Percentiles rank a stretch among this genome's conserved stretches.
Conservation (phyloP, 2,888 invertebrate genomes). For the Ecdyonurus torrentis region DNA sequence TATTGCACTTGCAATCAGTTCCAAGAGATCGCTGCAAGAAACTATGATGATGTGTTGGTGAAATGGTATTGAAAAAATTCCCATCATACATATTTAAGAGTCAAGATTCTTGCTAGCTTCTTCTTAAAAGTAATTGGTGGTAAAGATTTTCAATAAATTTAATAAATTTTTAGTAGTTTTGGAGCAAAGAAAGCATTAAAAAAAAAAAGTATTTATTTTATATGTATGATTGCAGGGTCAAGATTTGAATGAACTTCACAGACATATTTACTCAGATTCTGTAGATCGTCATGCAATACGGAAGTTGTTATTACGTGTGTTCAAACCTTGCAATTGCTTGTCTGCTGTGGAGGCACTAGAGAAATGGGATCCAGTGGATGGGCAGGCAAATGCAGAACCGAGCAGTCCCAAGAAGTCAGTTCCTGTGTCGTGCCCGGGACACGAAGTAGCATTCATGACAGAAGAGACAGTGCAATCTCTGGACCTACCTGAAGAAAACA, state of each 20-base stretch:
- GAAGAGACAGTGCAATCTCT: slow-evolving; percentile 59
- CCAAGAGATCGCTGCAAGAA: too few species aligned
- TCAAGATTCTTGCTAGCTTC: too few species aligned
- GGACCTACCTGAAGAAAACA: slow-evolving; percentile 81
- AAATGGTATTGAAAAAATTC: too few species aligned
- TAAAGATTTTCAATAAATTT: too few species aligned
- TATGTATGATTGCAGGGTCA: slow-evolving; percentile 31
- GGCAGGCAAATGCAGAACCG: background rate
- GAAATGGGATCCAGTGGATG: background rate
- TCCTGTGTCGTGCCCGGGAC: slow-evolving; percentile 3
- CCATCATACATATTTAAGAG: too few species aligned
- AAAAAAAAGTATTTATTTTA: background rate
- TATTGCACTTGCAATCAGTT: too few species aligned
- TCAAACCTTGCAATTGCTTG: slow-evolving; percentile 58
- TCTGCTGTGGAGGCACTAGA: background rate
- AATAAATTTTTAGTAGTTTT: too few species aligned
- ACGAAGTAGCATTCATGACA: slow-evolving; percentile 56
- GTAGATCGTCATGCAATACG: slow-evolving; percentile 72
- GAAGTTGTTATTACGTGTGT: slow-evolving; percentile 64
- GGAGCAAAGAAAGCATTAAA: background rate
- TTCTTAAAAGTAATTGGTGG: too few species aligned
- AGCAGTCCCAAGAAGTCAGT: background rate
- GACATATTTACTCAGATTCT: slow-evolving; percentile 78
- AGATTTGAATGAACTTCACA: slow-evolving; percentile 68
- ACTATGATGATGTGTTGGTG: too few species aligned